Evolutionary conservation across 2,113 vertebrate species (phyloP).

Genomic region (Litocranius walleri): DNA sequence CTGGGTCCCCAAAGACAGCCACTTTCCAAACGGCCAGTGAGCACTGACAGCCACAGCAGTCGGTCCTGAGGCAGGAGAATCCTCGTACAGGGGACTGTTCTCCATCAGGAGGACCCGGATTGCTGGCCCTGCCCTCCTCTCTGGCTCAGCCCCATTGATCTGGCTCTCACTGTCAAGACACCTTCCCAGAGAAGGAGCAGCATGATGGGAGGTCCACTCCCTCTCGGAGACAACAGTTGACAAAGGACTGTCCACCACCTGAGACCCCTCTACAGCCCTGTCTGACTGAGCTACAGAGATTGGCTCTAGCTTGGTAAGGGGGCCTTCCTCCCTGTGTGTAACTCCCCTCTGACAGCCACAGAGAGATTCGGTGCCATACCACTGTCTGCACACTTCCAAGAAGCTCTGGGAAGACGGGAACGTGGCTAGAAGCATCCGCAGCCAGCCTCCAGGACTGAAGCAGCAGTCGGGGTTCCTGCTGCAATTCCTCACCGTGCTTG

Average conservation of each 20-base stretch:
- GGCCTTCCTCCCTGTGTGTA: not conserved
- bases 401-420: not conserved
- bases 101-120: not conserved
- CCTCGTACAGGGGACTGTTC: not conserved
- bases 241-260: not conserved
- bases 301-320: not conserved
- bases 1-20: not conserved
- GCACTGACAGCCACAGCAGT: not conserved
- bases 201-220: not conserved
- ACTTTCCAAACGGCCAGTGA: not conserved
- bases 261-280: fast-evolving
- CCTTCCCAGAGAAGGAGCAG: not conserved
- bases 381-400: not conserved
- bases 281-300: not conserved
- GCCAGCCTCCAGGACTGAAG: not conserved
- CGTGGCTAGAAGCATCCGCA: not conserved
- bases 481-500: fast-evolving
- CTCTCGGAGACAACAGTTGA: not conserved
- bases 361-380: not conserved
- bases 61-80: not conserved
- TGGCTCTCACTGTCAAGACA: not conserved
- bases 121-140: not conserved
- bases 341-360: not conserved
- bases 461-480: not conserved
- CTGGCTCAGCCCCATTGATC: not conserved